phyloP scores from a whole-genome alignment of 2,113 vertebrate genomes.

The Camelus bactrianus region DNA sequence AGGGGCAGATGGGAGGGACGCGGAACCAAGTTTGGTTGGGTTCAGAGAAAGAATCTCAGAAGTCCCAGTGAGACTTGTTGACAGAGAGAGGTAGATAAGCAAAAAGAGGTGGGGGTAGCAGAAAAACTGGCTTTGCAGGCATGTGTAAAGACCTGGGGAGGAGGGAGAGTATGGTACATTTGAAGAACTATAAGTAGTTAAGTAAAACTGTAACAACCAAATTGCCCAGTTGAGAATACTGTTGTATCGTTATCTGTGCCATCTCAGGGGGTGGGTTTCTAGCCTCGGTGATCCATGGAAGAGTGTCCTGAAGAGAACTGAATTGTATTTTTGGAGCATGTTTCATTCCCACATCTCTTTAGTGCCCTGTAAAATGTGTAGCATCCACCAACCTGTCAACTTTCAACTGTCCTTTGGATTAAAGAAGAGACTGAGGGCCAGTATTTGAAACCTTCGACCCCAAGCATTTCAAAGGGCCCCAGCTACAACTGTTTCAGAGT shows the following conservation, averaged over 20 bases:
- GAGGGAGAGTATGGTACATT: not conserved
- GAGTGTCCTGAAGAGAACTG: not conserved
- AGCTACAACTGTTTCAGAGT: not conserved
- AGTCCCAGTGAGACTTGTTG: not conserved
- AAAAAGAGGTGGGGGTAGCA: not conserved
- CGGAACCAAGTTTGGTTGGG: not conserved
- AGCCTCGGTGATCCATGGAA: not conserved
- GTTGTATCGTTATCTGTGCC: not conserved
- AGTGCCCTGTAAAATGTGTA: not conserved
- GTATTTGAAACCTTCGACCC: not conserved
- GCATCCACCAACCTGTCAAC: not conserved
- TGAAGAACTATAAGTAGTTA: not conserved
- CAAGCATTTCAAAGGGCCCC: not conserved
- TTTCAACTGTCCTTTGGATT: slow-evolving; percentile 9
- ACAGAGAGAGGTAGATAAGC: not conserved
- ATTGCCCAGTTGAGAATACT: not conserved
- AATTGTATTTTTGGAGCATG: not conserved
- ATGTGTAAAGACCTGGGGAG: not conserved
- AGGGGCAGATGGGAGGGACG: not conserved
- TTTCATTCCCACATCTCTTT: not conserved
- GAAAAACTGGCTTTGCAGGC: not conserved
- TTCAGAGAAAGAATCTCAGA: not conserved
- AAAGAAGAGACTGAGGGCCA: not conserved
- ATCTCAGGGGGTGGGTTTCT: not conserved
- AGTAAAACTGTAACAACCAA: not conserved